Base-by-base conservation (phyloP, 2,888 invertebrate genomes). In the Alsophila aescularia region DNA sequence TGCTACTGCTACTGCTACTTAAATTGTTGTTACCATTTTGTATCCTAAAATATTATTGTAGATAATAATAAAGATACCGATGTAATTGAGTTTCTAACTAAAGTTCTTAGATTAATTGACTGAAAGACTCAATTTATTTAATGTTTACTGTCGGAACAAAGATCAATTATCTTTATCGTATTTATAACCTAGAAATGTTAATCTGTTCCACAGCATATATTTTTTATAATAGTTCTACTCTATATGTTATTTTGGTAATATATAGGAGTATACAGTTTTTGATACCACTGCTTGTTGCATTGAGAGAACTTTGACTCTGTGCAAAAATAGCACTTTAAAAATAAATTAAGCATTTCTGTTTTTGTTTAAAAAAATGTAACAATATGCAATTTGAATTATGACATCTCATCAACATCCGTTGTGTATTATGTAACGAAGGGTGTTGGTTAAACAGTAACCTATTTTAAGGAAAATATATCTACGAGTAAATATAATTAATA, bases 371-470 rank as follows among this genome's bases (percentile, higher is more conserved):
- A 24, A 47, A 57, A 50, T 59, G 52, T 62, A 52, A 63, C 53
- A 60, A 58, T 47, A 58, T 61, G 65, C 69, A 70, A 75, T 72
- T 72, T 67, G 69, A 69, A 68, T 47, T 59, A 43, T 64, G 52
- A 66, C 43, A 79, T 83, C 88, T 65, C 43, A 79, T 83, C 88
- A 84, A 85, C 89, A 89, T 86, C 88, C 89, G 69, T 73, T 74
- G 44, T 79, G 71, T 79, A 75, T 73, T 77, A 67, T 80, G 74
- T 88, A 81, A 77, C 74, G 74, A 77, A 81, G 87, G 89, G 87
- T 90, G 89, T 90, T 90, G 89, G 89, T 83, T 83, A 78, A 81
- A 70, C 72, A 83, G 82, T 91, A 90, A 90, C 87, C 82, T 90
- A 90, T 77, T 78, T 70, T 88, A 85, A 85, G 85, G 71, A 81